Evolutionary conservation across 2,888 invertebrate genomes (phyloP).

Genomic region (Aquatica leii): DNA sequence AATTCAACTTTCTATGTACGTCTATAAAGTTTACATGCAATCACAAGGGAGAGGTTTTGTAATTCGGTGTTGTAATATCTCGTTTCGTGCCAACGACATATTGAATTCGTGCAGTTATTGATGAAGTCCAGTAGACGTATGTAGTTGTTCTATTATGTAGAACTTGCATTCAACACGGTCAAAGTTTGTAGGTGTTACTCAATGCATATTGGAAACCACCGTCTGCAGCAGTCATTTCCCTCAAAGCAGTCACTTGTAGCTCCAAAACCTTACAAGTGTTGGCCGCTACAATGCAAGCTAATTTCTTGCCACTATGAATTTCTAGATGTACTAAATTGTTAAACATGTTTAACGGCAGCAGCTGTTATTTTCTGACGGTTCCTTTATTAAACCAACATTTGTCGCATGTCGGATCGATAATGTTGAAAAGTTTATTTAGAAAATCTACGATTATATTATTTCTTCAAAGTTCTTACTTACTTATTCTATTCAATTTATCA

Average conservation of each 20-base stretch:
- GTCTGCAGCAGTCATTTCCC: conserved; percentile 37
- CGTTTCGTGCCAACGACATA: conserved; percentile 51
- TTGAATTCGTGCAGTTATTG: conserved; percentile 45
- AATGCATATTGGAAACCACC: conserved; percentile 50
- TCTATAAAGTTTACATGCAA: conserved; percentile 18
- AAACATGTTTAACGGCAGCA: conserved; percentile 18
- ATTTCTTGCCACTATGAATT: conserved; percentile 48
- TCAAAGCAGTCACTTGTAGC: conserved; percentile 44
- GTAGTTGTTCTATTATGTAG: conserved; percentile 38
- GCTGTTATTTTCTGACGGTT: conserved; percentile 29
- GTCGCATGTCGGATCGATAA: conserved; percentile 1
- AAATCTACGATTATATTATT: too few species aligned
- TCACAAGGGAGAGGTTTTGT: conserved; percentile 20
- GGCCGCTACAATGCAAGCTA: conserved; percentile 44
- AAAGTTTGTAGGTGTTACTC: conserved; percentile 56
- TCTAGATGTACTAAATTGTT: conserved; percentile 36
- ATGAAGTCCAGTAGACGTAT: conserved; percentile 39
- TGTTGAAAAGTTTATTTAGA: not conserved
- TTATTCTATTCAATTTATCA: too few species aligned
- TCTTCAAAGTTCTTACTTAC: too few species aligned
- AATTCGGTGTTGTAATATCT: conserved; percentile 43
- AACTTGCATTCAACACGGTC: conserved; percentile 43
- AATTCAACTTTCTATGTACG: not conserved
- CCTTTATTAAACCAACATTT: conserved; percentile 22
- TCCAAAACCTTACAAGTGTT: conserved; percentile 43